A percentile compares a stretch with the other conserved stretches of the same genome.
These are phyloP conservation scores for Taeniopygia guttata DNA, from an alignment of 2,797 vertebrate species.

Conservation along the genomic window DNA sequence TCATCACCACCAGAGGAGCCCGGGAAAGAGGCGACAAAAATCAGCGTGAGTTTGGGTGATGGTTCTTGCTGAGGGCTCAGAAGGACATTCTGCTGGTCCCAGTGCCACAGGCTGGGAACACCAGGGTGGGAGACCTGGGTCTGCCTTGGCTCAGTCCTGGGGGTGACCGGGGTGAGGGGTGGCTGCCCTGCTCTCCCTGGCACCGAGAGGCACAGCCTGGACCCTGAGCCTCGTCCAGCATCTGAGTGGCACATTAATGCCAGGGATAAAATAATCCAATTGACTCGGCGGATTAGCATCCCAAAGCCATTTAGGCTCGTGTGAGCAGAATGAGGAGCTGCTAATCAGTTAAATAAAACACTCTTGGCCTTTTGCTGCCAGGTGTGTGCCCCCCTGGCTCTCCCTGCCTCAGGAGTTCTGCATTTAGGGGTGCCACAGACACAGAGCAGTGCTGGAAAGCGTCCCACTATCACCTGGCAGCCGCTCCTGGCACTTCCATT, in stretches of 20 bases:
- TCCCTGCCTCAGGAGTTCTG: rapidly evolving
- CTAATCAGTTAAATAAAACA: constrained; percentile 44
- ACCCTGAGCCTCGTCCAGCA: rapidly evolving
- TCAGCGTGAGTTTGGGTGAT: constrained; percentile 87
- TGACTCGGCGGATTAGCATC: constrained; percentile 54
- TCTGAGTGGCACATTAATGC: neutral
- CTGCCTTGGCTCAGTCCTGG: neutral
- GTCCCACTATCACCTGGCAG: neutral
- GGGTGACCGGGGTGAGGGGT: neutral
- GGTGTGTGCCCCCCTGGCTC: neutral
- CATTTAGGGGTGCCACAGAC: neutral
- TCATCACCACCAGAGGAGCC: constrained; percentile 80
- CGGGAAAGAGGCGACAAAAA: constrained; percentile 90
- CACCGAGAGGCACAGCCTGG: neutral
- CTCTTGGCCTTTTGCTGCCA: neutral
- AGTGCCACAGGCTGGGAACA: neutral
- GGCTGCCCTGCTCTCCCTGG: neutral
- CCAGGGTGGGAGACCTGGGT: neutral
- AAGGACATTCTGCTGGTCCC: neutral
- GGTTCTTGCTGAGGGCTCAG: neutral
- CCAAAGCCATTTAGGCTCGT: constrained; percentile 33
- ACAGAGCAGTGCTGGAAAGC: rapidly evolving
- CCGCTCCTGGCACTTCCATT: neutral
- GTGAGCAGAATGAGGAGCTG: constrained; percentile 22
- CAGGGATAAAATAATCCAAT: constrained; percentile 59